Evolutionary conservation across 2,888 invertebrate genomes (phyloP), one percentile per base, ranked within the genome.

Genomic region (Hymenopus coronatus): DNA sequence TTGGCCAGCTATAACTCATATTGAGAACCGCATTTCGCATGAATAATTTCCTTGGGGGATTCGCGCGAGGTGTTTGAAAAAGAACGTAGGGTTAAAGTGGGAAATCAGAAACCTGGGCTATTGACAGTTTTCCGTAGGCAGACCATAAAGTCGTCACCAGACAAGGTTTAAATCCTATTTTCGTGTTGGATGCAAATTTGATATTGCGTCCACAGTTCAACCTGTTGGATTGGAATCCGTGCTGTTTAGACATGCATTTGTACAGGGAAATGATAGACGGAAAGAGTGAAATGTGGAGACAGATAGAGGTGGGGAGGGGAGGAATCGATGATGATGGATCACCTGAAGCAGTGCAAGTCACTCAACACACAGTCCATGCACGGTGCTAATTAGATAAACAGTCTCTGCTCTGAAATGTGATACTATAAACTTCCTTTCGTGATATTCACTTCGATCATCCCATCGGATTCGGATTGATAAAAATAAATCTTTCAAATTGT

Each of bases 141-240:
- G 54, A 1, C 54, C 54, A 70, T 70, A 70, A 70, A 70, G 54
- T 70, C 54, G 54, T 70, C 54, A 70, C 54, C 15, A 4, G 54
- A 70, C 54, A 70, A 70, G 54, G 20, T 70, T 70, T 70, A 70
- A 70, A 70, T 70, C 54, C 54, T 27, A 83, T 83, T 83, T 83
- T 83, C 83, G 30, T 83, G 28, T 83, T 83, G 30, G 83, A 83
- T 83, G 83, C 83, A 83, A 83, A 83, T 83, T 83, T 83, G 83
- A 70, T 70, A 70, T 70, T 83, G 30, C 28, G 83, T 83, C 40
- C 28, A 27, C 30, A 30, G 30, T 83, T 30, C 83, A 83, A 83
- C 83, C 83, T 83, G 83, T 83, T 83, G 83, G 83, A 30, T 83
- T 28, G 83, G 30, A 83, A 30, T 70, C 54, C 54, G 54, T 70